Conservation (phyloP, 2,888 invertebrate species). For the Icerya purchasi region DNA sequence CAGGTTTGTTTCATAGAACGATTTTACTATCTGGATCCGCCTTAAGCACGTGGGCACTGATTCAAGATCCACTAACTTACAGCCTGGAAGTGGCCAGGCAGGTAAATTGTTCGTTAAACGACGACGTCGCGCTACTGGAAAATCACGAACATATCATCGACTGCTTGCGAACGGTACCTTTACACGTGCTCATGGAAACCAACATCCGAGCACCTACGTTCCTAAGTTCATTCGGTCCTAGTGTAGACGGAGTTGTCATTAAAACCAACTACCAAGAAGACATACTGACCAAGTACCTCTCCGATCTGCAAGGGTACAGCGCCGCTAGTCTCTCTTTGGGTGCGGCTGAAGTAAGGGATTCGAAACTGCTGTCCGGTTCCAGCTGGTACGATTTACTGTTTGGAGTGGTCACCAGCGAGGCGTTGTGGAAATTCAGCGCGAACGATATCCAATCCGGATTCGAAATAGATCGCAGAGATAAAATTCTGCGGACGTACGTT, state of each 20-base stretch:
- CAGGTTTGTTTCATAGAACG: conserved; percentile 69
- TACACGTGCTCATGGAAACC: conserved; percentile 48
- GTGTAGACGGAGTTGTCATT: conserved; percentile 83
- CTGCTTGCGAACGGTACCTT: conserved; percentile 50
- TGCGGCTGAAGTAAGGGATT: conserved; percentile 12
- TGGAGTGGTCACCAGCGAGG: conserved; percentile 77
- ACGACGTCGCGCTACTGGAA: conserved; percentile 38
- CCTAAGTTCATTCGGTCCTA: conserved; percentile 74
- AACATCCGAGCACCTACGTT: conserved; percentile 63
- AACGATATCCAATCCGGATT: conserved; percentile 41
- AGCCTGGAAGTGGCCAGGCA: conserved; percentile 51
- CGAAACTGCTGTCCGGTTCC: conserved; percentile 28
- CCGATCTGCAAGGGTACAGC: conserved; percentile 14
- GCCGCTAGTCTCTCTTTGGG: conserved; percentile 13
- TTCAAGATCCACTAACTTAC: conserved; percentile 65
- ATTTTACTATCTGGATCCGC: conserved; percentile 33
- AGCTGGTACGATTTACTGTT: conserved; percentile 63
- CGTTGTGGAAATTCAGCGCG: conserved; percentile 49
- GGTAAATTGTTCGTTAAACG: conserved; percentile 64
- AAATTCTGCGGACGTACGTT: conserved; percentile 52
- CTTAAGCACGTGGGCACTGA: conserved; percentile 69
- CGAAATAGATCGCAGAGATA: conserved; percentile 67
- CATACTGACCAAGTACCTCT: conserved; percentile 39
- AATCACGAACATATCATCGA: conserved; percentile 59
- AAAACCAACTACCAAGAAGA: conserved; percentile 67